These are phyloP conservation scores for Anoplolepis gracilipes DNA, from an alignment of 1,140 invertebrate species.

Conservation along the genomic window DNA sequence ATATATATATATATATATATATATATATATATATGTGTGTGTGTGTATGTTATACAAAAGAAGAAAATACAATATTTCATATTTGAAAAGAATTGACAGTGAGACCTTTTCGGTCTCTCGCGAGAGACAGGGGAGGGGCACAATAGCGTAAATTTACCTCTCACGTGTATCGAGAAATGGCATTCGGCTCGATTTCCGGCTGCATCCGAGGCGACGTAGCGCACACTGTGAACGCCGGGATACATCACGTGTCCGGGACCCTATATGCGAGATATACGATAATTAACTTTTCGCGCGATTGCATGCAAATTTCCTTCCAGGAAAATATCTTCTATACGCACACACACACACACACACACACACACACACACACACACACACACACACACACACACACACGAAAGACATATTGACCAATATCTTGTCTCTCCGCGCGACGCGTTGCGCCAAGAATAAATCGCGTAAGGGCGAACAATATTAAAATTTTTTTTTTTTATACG, in stretches of 20 bases:
- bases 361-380: neutral
- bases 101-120: slow-evolving; percentile 6
- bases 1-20: no score
- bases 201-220: slow-evolving; percentile 88
- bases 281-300: slow-evolving; percentile 67
- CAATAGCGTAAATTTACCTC: slow-evolving; percentile 83
- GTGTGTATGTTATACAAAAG: neutral
- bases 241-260: slow-evolving; percentile 88
- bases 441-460: no score
- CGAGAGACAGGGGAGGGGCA: neutral
- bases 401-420: no score
- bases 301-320: slow-evolving; percentile 28
- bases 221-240: slow-evolving; percentile 87
- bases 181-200: slow-evolving; percentile 88
- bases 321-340: slow-evolving; percentile 8
- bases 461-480: no score
- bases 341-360: neutral
- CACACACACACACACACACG: neutral
- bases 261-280: slow-evolving; percentile 77
- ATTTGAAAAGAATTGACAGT: neutral
- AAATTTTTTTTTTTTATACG: neutral
- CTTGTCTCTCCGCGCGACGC: neutral
- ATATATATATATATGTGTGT: no score
- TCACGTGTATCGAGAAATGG: slow-evolving; percentile 88
- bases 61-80: slow-evolving; percentile 27